Percentiles rank a stretch among this genome's conserved stretches.
phyloP scores from a whole-genome alignment of 2,797 vertebrate genomes.

The Peromyscus attwateri region DNA sequence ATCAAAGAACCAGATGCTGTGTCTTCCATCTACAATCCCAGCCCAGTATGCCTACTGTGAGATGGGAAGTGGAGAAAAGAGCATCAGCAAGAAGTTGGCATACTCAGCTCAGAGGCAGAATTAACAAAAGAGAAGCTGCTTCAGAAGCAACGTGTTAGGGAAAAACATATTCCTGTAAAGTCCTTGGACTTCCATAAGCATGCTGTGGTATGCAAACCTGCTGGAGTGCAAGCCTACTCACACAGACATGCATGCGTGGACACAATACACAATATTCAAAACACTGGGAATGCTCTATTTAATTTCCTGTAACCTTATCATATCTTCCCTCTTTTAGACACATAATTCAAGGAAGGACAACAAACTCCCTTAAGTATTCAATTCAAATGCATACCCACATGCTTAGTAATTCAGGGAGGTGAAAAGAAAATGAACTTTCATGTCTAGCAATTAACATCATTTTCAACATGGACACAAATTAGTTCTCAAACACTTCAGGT shows the following conservation, averaged over 20 bases:
- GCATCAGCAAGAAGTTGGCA: not conserved
- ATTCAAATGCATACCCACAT: not conserved
- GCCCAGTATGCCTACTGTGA: not conserved
- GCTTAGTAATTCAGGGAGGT: not conserved
- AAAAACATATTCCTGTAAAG: not conserved
- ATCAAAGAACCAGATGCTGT: not conserved
- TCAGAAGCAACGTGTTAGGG: not conserved
- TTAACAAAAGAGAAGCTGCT: not conserved
- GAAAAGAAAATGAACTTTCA: not conserved
- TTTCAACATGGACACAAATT: not conserved
- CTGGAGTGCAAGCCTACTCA: not conserved
- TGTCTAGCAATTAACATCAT: not conserved
- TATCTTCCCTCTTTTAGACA: slow-evolving; percentile 1
- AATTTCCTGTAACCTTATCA: not conserved
- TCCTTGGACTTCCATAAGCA: not conserved
- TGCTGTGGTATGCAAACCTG: not conserved
- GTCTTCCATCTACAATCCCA: not conserved
- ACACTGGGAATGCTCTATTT: not conserved
- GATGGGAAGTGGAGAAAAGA: not conserved
- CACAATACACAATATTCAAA: not conserved
- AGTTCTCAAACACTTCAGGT: not conserved
- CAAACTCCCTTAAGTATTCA: not conserved
- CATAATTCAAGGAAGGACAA: not conserved
- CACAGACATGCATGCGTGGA: too few relatives aligned
- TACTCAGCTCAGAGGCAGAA: not conserved